Percentiles rank a stretch among this genome's conserved stretches.
Evolutionary conservation across 2,888 invertebrate genomes (phyloP).

Genomic region (Spodoptera picta): DNA sequence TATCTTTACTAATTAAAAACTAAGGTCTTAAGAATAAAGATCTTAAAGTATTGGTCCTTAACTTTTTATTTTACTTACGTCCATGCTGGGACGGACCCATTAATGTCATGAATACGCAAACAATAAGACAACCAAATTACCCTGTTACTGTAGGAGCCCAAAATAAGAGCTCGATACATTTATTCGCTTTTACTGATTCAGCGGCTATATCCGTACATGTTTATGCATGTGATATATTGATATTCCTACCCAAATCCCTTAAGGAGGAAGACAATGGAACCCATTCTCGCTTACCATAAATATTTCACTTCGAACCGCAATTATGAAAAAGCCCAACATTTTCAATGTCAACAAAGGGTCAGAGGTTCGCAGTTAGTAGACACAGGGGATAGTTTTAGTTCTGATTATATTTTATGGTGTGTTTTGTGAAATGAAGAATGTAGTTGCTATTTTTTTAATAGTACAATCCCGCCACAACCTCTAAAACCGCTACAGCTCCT

Average conservation of each 20-base stretch:
- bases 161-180: slow-evolving; percentile 43
- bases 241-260: slow-evolving; percentile 21
- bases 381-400: slow-evolving; percentile 43
- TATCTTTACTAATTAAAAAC: no score
- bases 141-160: slow-evolving; percentile 19
- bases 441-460: no score
- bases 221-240: slow-evolving; percentile 54
- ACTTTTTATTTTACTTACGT: no score
- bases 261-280: slow-evolving; percentile 39
- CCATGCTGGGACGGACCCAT: slow-evolving; percentile 2
- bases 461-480: no score
- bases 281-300: slow-evolving; percentile 40
- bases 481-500: no score
- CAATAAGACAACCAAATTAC: slow-evolving; percentile 28
- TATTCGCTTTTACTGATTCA: slow-evolving; percentile 35
- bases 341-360: slow-evolving; percentile 57
- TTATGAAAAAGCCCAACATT: slow-evolving; percentile 52
- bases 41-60: no score
- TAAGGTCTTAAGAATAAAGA: no score
- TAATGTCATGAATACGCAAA: slow-evolving; percentile 19
- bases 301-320: slow-evolving; percentile 48
- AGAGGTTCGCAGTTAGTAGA: not conserved
- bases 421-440: slow-evolving; percentile 37
- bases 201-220: slow-evolving; percentile 35
- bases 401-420: slow-evolving; percentile 23